Conservation (phyloP, 2,888 invertebrate genomes). For the Syritta pipiens region DNA sequence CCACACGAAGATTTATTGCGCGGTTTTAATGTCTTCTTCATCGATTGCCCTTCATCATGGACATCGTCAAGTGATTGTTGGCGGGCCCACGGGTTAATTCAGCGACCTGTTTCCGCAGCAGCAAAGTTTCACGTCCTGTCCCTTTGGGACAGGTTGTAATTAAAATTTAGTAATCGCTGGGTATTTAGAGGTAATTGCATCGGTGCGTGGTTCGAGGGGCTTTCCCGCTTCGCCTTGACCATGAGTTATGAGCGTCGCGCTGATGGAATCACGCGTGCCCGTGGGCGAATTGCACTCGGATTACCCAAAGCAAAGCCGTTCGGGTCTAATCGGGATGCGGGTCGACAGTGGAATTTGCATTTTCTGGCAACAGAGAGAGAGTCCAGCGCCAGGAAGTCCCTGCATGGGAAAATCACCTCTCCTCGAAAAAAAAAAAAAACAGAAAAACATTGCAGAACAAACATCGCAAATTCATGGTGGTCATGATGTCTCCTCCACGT, state of each 20-base stretch:
- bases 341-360: no score
- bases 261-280: no score
- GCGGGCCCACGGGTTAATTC: conserved; percentile 23
- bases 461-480: conserved; percentile 58
- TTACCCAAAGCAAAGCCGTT: no score
- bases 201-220: conserved; percentile 8
- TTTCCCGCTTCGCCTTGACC: neutral
- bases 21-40: conserved; percentile 52
- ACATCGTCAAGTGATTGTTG: conserved; percentile 42
- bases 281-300: no score
- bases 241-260: neutral
- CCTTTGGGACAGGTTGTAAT: conserved; percentile 35
- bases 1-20: conserved; percentile 40
- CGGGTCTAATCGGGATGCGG: no score
- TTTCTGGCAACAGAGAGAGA: no score
- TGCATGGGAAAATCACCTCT: no score
- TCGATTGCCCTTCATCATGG: conserved; percentile 52
- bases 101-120: neutral
- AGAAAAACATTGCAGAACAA: conserved; percentile 2
- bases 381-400: no score
- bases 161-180: conserved; percentile 44
- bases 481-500: conserved; percentile 63
- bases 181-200: conserved; percentile 48
- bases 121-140: neutral
- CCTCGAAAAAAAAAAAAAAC: conserved; percentile 3